Conservation (phyloP, 1,140 invertebrate genomes). For the Papilio machaon region DNA sequence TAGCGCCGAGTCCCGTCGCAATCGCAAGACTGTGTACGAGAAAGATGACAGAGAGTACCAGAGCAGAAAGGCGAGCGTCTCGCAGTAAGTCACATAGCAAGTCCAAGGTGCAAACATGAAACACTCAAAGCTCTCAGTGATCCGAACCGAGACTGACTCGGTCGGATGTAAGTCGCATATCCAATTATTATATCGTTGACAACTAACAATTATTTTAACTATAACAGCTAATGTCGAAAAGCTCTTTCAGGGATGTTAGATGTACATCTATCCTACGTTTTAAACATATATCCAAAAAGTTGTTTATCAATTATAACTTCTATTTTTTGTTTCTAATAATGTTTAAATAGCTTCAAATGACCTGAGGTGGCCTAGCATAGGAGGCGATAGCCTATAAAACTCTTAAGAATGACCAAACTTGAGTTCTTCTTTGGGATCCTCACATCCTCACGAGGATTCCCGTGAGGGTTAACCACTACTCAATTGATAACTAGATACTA, state of each 20-base stretch:
- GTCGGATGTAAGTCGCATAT: slow-evolving; percentile 53
- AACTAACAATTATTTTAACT: slow-evolving; percentile 72
- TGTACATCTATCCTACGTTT: not conserved
- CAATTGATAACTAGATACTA: no score
- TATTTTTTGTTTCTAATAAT: no score
- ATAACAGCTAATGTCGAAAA: slow-evolving; percentile 72
- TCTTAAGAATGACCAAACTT: no score
- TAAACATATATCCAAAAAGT: not conserved
- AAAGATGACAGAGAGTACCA: slow-evolving; percentile 79
- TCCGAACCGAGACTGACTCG: slow-evolving; percentile 65
- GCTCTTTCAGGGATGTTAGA: slow-evolving; percentile 44
- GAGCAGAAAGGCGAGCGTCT: slow-evolving; percentile 80
- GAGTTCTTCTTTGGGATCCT: no score
- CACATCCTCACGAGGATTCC: no score
- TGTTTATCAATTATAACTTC: not conserved
- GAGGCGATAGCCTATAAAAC: no score
- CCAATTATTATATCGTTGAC: slow-evolving; percentile 29
- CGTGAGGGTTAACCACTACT: no score
- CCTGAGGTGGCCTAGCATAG: no score
- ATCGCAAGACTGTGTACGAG: slow-evolving; percentile 76
- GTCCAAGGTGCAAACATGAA: slow-evolving; percentile 83
- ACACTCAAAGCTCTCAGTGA: slow-evolving; percentile 83
- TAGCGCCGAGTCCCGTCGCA: slow-evolving; percentile 75
- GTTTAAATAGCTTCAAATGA: no score
- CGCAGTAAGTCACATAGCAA: slow-evolving; percentile 81